A percentile compares a stretch with the other conserved stretches of the same genome.
Conservation (phyloP, 1,140 invertebrate species). For the Sinonovacula constricta region DNA sequence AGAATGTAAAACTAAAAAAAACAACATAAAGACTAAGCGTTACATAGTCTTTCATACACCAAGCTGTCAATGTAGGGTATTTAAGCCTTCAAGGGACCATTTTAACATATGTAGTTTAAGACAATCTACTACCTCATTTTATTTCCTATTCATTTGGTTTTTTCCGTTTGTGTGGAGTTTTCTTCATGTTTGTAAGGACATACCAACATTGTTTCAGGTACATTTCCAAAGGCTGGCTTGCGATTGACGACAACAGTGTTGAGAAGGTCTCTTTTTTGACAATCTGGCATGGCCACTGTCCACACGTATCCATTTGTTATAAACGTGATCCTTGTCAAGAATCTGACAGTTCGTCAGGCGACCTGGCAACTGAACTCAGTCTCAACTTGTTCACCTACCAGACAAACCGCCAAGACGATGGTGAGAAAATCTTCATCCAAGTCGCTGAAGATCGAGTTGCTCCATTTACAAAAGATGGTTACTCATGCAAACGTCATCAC, state of each 20-base stretch:
- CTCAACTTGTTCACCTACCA: conserved; percentile 59
- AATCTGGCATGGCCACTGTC: conserved; percentile 69
- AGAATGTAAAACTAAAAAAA: too few species aligned
- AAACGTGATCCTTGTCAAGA: conserved; percentile 14
- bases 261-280: conserved; percentile 57
- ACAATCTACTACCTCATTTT: not conserved
- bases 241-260: conserved; percentile 42
- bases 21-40: not conserved
- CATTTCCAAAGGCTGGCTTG: conserved; percentile 60
- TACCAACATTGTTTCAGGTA: conserved; percentile 51
- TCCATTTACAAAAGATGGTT: not conserved
- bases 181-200: not conserved
- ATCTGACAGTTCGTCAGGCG: not conserved
- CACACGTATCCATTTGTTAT: conserved; percentile 61
- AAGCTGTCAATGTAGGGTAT: not conserved
- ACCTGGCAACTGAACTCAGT: conserved; percentile 55
- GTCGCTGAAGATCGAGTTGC: conserved; percentile 31
- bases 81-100: not conserved
- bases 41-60: not conserved
- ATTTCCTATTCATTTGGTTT: not conserved
- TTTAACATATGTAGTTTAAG: not conserved
- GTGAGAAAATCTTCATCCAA: conserved; percentile 60
- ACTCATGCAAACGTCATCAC: conserved; percentile 9
- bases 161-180: not conserved
- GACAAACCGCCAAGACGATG: conserved; percentile 50